phyloP scores from a whole-genome alignment of 2,797 vertebrate species.

The Simalia tracyae region DNA sequence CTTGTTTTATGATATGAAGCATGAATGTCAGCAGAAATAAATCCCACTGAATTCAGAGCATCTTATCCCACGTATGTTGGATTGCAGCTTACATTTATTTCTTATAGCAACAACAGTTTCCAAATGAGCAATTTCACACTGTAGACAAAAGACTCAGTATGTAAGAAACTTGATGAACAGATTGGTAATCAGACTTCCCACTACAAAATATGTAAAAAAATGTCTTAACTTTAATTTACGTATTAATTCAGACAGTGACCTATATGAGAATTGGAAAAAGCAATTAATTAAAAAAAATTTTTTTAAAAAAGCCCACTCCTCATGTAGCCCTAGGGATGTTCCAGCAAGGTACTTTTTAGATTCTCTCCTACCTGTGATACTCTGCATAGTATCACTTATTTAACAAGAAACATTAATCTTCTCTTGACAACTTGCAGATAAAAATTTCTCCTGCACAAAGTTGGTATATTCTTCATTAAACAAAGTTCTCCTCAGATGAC shows the following conservation, averaged over 20 bases:
- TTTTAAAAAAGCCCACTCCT: not conserved
- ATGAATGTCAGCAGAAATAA: not conserved
- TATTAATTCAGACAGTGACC: not conserved
- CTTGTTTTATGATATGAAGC: not conserved
- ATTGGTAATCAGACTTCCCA: conserved; percentile 6
- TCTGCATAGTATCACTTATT: not conserved
- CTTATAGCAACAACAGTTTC: not conserved
- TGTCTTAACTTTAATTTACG: not conserved
- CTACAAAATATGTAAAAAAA: not conserved
- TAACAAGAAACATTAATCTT: not conserved
- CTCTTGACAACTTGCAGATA: not conserved
- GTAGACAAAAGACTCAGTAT: not conserved
- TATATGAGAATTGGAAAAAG: not conserved
- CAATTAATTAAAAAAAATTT: not conserved
- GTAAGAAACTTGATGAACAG: not conserved
- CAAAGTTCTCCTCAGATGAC: not conserved
- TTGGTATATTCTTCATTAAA: not conserved
- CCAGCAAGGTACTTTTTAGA: not conserved
- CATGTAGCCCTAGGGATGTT: not conserved
- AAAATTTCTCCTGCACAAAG: not conserved
- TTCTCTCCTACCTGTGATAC: not conserved
- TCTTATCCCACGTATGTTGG: not conserved
- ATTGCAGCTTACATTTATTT: not conserved
- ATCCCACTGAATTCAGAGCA: not conserved
- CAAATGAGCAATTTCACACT: not conserved